Percentiles rank a stretch among this genome's conserved stretches.
Evolutionary conservation across 2,888 invertebrate genomes (phyloP).

Genomic region (Euplexia lucipara): DNA sequence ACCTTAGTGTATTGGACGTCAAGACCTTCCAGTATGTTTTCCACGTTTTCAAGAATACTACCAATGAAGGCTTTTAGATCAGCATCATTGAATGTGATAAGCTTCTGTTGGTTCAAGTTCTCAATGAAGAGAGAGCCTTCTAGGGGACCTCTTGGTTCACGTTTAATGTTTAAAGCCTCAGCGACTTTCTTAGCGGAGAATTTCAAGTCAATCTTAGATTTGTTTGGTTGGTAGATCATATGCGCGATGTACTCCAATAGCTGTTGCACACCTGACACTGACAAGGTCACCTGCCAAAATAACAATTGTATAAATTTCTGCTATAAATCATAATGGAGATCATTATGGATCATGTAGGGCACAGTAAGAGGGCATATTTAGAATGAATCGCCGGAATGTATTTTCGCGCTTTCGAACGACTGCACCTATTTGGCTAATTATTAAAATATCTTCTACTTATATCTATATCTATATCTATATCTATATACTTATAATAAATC

Average conservation of each 20-base stretch:
- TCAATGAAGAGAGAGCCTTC: slow-evolving; percentile 90
- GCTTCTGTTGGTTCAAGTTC: slow-evolving; percentile 84
- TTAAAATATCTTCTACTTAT: too few relatives aligned
- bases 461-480: too few relatives aligned
- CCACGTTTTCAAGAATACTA: slow-evolving; percentile 77
- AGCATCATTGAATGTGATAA: slow-evolving; percentile 89
- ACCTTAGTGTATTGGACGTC: slow-evolving; percentile 92
- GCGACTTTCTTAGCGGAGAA: slow-evolving; percentile 91
- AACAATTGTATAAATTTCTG: background rate
- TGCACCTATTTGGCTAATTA: too few relatives aligned
- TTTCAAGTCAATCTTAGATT: slow-evolving; percentile 74
- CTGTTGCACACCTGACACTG: slow-evolving; percentile 80
- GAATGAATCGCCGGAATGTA: too few relatives aligned
- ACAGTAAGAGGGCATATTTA: too few relatives aligned
- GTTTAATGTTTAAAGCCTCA: slow-evolving; percentile 90
- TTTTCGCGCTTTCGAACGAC: too few relatives aligned
- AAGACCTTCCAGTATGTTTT: slow-evolving; percentile 84
- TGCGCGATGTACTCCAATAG: slow-evolving; percentile 72
- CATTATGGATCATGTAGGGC: too few relatives aligned
- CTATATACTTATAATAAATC: too few relatives aligned
- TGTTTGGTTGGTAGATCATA: slow-evolving; percentile 54
- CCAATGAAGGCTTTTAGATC: slow-evolving; percentile 87
- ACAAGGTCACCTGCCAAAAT: slow-evolving; percentile 73
- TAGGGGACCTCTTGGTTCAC: slow-evolving; percentile 87
- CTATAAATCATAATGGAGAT: too few relatives aligned